Percentiles rank a stretch among this genome's conserved stretches.
Evolutionary conservation across 2,113 vertebrate species (phyloP).

Genomic region (Burhinus oedicnemus): DNA sequence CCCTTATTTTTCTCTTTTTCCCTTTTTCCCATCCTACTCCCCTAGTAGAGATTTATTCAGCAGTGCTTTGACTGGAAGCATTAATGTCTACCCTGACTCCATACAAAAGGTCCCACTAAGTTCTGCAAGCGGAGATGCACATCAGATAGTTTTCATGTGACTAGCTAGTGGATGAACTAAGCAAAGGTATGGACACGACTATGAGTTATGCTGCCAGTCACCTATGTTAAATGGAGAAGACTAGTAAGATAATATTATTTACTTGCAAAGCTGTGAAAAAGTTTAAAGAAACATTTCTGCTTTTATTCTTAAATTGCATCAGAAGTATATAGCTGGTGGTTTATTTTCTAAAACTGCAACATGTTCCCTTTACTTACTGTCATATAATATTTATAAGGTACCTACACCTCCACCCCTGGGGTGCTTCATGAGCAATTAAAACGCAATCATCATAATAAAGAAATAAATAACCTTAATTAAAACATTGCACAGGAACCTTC

Average conservation of each 20-base stretch:
- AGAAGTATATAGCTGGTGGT: background rate
- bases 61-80: background rate
- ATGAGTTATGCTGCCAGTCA: background rate
- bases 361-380: background rate
- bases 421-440: constrained; percentile 64
- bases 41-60: background rate
- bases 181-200: background rate
- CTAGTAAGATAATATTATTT: background rate
- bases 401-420: constrained; percentile 20
- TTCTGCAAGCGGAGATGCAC: background rate
- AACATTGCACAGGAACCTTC: constrained; percentile 54
- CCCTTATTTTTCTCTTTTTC: background rate
- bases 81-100: background rate
- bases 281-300: background rate
- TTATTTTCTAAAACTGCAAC: background rate
- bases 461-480: constrained; percentile 78
- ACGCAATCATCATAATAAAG: constrained; percentile 64
- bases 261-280: background rate
- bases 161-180: background rate
- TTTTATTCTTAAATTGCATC: background rate
- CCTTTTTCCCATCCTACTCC: background rate
- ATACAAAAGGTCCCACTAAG: background rate
- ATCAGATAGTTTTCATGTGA: background rate
- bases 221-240: background rate
- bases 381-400: constrained; percentile 46